A percentile compares a stretch with the other conserved stretches of the same genome.
Evolutionary conservation across 2,797 vertebrate genomes (phyloP).

Genomic region (Meriones psammophilus): DNA sequence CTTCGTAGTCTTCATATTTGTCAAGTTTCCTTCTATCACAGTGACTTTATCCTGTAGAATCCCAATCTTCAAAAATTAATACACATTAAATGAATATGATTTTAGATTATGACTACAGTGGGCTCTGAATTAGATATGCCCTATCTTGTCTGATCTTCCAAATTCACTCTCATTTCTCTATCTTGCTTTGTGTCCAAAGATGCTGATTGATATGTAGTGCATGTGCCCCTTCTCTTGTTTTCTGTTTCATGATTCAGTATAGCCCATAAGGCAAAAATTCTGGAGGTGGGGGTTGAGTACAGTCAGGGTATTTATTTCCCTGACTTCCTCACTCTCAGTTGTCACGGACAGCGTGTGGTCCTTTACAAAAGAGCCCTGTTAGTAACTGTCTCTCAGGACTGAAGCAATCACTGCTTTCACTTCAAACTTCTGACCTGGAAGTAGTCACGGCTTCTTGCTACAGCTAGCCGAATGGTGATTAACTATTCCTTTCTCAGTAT

Average conservation of each 20-base stretch:
- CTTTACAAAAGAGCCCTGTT: neutral
- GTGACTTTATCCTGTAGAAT: neutral
- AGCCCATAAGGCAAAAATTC: conserved; percentile 1
- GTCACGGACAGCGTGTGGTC: neutral
- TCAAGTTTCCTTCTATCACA: neutral
- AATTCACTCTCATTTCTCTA: neutral
- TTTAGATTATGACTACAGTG: neutral
- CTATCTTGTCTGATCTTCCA: neutral
- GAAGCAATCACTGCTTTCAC: neutral
- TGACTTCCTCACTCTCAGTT: neutral
- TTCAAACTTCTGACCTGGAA: neutral
- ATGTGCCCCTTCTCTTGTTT: neutral
- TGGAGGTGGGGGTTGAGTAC: neutral
- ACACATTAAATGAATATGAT: neutral
- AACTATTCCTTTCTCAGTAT: neutral
- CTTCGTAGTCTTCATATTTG: conserved; percentile 1
- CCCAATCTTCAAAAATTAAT: neutral
- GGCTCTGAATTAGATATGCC: neutral
- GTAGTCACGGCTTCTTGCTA: neutral
- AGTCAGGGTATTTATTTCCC: neutral
- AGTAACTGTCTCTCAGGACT: neutral
- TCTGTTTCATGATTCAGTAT: neutral
- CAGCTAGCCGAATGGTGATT: neutral
- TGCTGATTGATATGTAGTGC: neutral
- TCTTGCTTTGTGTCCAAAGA: neutral